Evolutionary conservation across 2,797 vertebrate genomes (phyloP).

Genomic region (Pseudochromis fuscus): DNA sequence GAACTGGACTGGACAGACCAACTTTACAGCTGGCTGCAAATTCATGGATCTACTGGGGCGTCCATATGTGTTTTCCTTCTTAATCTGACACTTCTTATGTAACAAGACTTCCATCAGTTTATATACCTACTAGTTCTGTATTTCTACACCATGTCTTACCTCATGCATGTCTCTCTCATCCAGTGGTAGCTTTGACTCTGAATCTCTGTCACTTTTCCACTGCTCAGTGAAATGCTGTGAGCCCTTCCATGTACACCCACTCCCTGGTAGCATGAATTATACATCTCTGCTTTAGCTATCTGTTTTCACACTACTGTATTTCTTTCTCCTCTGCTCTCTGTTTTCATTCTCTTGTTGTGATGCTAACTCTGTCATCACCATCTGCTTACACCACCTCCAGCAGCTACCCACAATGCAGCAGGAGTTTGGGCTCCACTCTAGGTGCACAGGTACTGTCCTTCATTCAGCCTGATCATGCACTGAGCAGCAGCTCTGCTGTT

Average conservation of each 20-base stretch:
- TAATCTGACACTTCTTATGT: neutral
- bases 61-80: neutral
- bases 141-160: neutral
- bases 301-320: conserved; percentile 48
- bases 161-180: neutral
- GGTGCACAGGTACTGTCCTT: conserved; percentile 48
- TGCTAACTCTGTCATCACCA: conserved; percentile 32
- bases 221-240: conserved; percentile 31
- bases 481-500: conserved; percentile 48
- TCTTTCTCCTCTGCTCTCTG: conserved; percentile 31
- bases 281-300: conserved; percentile 63
- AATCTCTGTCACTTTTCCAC: conserved; percentile 12
- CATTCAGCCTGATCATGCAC: conserved; percentile 49
- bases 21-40: neutral
- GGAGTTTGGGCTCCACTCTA: conserved; percentile 67
- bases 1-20: neutral
- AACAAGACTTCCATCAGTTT: neutral
- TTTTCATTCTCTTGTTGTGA: conserved; percentile 59
- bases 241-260: conserved; percentile 40
- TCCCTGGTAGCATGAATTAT: conserved; percentile 60
- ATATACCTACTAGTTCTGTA: neutral
- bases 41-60: neutral
- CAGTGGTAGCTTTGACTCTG: neutral
- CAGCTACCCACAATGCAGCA: conserved; percentile 34
- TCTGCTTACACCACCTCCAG: neutral